phyloP scores from a whole-genome alignment of 1,140 invertebrate species.

The Drosophila saltans region DNA sequence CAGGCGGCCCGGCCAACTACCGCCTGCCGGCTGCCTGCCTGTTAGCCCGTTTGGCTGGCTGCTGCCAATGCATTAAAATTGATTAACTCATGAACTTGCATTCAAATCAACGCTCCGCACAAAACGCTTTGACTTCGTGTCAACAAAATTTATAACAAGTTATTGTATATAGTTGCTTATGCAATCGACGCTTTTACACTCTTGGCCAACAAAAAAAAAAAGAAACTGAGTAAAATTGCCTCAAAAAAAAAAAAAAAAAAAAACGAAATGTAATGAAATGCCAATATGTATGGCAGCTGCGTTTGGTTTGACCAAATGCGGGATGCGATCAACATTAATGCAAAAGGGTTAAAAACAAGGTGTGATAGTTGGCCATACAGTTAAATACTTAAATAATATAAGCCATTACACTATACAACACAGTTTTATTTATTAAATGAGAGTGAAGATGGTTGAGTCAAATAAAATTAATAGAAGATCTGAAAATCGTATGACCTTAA shows the following conservation, averaged over 20 bases:
- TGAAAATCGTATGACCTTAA: too few species aligned
- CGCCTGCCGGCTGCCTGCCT: too few species aligned
- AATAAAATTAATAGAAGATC: too few species aligned
- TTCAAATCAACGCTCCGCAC: slow-evolving; percentile 68
- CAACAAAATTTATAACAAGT: slow-evolving; percentile 74
- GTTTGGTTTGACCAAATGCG: slow-evolving; percentile 12
- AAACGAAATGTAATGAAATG: background rate
- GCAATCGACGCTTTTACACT: slow-evolving; percentile 49
- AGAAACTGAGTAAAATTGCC: slow-evolving; percentile 42
- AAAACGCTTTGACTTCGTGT: slow-evolving; percentile 75
- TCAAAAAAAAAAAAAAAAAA: background rate
- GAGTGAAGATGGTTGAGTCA: background rate
- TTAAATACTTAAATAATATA: slow-evolving; percentile 6
- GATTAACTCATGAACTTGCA: slow-evolving; percentile 79
- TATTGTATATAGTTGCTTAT: slow-evolving; percentile 35
- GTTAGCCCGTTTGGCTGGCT: background rate
- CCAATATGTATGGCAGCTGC: slow-evolving; percentile 17
- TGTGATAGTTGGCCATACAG: background rate
- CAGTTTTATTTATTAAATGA: background rate
- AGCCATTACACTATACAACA: background rate
- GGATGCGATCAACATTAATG: slow-evolving; percentile 23
- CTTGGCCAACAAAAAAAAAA: slow-evolving; percentile 32
- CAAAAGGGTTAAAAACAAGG: slow-evolving; percentile 16
- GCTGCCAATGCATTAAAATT: slow-evolving; percentile 64
- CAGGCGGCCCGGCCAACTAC: background rate